A percentile compares a stretch with the other conserved stretches of the same genome.
phyloP scores from a whole-genome alignment of 2,888 invertebrate species.

The Harmothoe impar region DNA sequence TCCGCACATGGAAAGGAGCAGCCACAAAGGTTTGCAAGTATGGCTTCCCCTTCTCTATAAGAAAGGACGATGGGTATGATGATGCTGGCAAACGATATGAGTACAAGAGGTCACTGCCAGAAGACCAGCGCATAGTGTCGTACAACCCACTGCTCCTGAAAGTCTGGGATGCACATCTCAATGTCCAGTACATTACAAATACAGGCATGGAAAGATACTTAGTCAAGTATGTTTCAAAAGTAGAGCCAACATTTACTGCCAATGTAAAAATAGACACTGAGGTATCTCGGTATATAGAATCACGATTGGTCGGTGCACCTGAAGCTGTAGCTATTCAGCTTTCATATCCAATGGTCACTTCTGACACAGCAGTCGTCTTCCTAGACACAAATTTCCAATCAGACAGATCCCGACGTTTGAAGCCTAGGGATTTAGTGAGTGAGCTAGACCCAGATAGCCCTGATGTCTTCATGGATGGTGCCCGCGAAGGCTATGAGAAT shows the following conservation, averaged over 20 bases:
- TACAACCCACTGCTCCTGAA: slow-evolving; percentile 13
- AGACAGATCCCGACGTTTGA: background rate
- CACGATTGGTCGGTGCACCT: slow-evolving; percentile 7
- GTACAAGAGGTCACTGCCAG: background rate
- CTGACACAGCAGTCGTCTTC: background rate
- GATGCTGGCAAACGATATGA: background rate
- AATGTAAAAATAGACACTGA: background rate
- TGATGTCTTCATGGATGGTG: slow-evolving; percentile 8
- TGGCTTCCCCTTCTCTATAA: background rate
- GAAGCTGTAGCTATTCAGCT: slow-evolving; percentile 6
- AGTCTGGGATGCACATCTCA: slow-evolving; percentile 20
- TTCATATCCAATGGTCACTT: background rate
- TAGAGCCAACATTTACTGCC: background rate
- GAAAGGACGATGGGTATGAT: slow-evolving; percentile 28
- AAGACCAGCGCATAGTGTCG: slow-evolving; percentile 6
- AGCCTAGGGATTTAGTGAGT: background rate
- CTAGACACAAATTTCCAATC: background rate
- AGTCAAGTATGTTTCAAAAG: too few species aligned
- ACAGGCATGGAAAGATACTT: slow-evolving; percentile 22
- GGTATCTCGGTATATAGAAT: background rate
- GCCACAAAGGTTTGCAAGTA: slow-evolving; percentile 5
- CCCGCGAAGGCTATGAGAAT: background rate
- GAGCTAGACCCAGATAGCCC: background rate
- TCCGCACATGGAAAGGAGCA: background rate
- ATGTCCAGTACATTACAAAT: background rate